Percentiles rank a stretch among this genome's conserved stretches.
phyloP scores from a whole-genome alignment of 2,888 invertebrate species.

The Eurytoma adleriae region DNA sequence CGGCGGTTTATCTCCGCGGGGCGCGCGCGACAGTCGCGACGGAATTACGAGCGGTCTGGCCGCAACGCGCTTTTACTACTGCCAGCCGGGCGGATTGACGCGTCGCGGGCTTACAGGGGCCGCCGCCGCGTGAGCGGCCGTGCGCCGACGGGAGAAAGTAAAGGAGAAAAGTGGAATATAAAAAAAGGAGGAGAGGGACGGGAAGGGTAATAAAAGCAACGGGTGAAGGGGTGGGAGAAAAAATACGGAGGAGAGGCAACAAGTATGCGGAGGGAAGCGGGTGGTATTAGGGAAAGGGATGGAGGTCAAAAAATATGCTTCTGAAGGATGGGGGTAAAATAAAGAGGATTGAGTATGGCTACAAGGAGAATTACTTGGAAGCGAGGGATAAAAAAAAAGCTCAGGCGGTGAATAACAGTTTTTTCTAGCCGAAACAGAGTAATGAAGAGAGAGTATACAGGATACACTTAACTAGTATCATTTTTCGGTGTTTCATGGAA shows the following conservation, averaged over 20 bases:
- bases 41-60: constrained; percentile 53
- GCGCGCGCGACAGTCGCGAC: constrained; percentile 31
- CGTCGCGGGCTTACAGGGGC: constrained; percentile 26
- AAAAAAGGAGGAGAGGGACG: constrained; percentile 13
- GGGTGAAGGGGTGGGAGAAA: constrained; percentile 3
- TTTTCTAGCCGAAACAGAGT: background rate
- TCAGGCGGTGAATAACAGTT: no score
- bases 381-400: background rate
- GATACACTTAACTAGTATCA: background rate
- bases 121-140: background rate
- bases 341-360: background rate
- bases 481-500: no score
- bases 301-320: background rate
- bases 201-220: background rate
- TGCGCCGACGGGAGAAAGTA: background rate
- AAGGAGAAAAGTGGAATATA: background rate
- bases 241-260: constrained; percentile 20
- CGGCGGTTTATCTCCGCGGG: constrained; percentile 40
- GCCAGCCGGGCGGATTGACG: constrained; percentile 51
- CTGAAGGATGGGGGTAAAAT: background rate
- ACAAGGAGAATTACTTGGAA: background rate
- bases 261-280: background rate
- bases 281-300: background rate
- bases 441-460: background rate
- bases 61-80: constrained; percentile 58